Conservation (phyloP, 2,888 invertebrate genomes). For the Caenorhabditis imperialis region DNA sequence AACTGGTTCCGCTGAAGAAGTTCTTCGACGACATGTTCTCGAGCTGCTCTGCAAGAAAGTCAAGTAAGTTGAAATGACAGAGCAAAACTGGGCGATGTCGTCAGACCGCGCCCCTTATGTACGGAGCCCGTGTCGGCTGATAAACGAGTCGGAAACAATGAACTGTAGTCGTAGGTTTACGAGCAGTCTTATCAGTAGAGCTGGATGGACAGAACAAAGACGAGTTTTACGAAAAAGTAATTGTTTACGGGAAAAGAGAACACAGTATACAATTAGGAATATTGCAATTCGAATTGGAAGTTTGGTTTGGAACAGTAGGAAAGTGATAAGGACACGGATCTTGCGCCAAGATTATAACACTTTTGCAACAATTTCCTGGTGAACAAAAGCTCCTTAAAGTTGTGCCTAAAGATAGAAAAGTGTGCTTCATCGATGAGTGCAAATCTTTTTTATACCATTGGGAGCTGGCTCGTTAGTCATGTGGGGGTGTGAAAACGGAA, state of each 20-base stretch:
- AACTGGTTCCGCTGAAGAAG: constrained; percentile 38
- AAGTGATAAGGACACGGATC: too few species aligned
- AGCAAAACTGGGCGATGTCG: constrained; percentile 46
- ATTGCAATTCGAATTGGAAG: too few species aligned
- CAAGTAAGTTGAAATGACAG: too few species aligned
- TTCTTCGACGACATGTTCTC: constrained; percentile 20
- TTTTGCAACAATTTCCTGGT: too few species aligned
- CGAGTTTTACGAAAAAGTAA: background rate
- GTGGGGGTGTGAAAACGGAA: background rate
- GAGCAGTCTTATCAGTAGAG: constrained; percentile 30
- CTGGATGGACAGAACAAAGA: too few species aligned
- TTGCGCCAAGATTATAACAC: too few species aligned
- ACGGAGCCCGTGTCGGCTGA: constrained; percentile 20
- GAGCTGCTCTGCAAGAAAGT: constrained; percentile 1
- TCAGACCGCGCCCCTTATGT: constrained; percentile 47
- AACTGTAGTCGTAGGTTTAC: constrained; percentile 26
- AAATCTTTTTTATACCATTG: background rate
- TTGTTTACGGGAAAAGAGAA: constrained; percentile 10
- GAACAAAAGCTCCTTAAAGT: too few species aligned
- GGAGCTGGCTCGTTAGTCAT: background rate
- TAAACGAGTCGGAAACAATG: constrained; percentile 17
- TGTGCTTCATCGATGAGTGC: background rate
- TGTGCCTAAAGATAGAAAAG: too few species aligned
- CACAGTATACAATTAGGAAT: background rate
- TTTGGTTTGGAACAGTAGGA: too few species aligned